Percentiles rank a stretch among this genome's conserved stretches.
Evolutionary conservation across 2,113 vertebrate species (phyloP).

Genomic region (Cynoglossus semilaevis): DNA sequence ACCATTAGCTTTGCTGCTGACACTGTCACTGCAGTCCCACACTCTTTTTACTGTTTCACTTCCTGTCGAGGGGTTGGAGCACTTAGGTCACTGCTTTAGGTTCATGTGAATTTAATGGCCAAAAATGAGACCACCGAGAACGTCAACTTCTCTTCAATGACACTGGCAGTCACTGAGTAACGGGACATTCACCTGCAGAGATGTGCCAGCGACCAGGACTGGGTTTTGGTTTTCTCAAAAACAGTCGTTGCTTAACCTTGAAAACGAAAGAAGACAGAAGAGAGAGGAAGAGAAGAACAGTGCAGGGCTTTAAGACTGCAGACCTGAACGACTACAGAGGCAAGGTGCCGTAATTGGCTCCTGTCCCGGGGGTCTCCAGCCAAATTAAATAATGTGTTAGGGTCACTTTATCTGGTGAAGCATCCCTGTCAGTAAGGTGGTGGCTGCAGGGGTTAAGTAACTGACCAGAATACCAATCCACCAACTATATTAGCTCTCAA

Average conservation of each 20-base stretch:
- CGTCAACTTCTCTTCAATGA: conserved; percentile 12
- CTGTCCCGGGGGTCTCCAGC: conserved; percentile 47
- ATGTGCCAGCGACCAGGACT: background rate
- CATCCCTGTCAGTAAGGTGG: conserved; percentile 47
- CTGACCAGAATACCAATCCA: conserved; percentile 53
- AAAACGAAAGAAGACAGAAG: conserved; percentile 1
- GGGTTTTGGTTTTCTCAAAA: conserved; percentile 7
- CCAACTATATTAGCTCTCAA: conserved; percentile 22
- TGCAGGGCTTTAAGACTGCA: conserved; percentile 5
- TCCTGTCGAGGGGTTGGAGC: conserved; percentile 15
- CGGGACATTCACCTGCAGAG: background rate
- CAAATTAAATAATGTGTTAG: conserved; percentile 59
- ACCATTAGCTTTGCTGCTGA: conserved; percentile 6
- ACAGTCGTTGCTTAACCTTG: background rate
- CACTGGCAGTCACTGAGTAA: background rate
- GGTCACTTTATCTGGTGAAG: conserved; percentile 51
- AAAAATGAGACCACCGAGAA: conserved; percentile 40
- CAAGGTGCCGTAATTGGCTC: conserved; percentile 40
- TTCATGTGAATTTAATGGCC: conserved; percentile 47
- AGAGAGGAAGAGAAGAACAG: background rate
- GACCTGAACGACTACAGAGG: conserved; percentile 6
- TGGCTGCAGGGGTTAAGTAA: conserved; percentile 51
- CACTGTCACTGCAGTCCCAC: conserved; percentile 19
- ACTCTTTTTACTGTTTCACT: conserved; percentile 20
- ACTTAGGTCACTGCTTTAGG: conserved; percentile 23